These are phyloP conservation scores for Calidris pygmaea DNA, from an alignment of 2,113 vertebrate genomes.

Conservation along the genomic window DNA sequence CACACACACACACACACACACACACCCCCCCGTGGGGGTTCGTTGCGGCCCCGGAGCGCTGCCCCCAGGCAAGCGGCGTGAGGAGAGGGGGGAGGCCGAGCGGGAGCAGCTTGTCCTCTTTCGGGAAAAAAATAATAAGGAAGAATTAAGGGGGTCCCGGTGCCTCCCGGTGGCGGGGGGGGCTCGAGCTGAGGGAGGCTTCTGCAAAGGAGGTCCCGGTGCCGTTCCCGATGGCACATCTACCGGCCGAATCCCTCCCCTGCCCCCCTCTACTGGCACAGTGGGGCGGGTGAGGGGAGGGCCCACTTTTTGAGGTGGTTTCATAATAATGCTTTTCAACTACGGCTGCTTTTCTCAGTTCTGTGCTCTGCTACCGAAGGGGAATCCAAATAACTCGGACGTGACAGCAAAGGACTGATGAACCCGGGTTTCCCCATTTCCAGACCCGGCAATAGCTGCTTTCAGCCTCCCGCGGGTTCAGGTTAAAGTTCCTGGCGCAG, in stretches of 20 bases:
- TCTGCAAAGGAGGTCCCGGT: background rate
- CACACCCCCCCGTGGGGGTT: background rate
- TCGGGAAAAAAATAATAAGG: accelerated
- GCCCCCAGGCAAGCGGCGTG: background rate
- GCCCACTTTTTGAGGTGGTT: conserved; percentile 8
- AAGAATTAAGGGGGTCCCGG: background rate
- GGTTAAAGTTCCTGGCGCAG: background rate
- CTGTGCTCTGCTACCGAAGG: accelerated
- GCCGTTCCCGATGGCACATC: background rate
- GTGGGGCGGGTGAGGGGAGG: background rate
- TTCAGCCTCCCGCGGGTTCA: background rate
- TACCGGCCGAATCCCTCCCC: background rate
- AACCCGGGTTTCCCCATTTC: background rate
- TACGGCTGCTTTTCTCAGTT: background rate
- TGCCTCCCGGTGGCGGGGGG: background rate
- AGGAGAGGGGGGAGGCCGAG: background rate
- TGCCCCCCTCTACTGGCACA: background rate
- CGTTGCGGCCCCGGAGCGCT: background rate
- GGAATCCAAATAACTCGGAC: background rate
- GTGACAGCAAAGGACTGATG: background rate
- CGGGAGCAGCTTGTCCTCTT: background rate
- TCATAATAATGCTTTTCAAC: conserved; percentile 1
- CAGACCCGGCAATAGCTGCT: background rate
- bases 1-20: too few species aligned
- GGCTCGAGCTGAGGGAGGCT: accelerated